Evolutionary conservation across 1,140 invertebrate genomes (phyloP).

Genomic region (Agrypnia vestita): DNA sequence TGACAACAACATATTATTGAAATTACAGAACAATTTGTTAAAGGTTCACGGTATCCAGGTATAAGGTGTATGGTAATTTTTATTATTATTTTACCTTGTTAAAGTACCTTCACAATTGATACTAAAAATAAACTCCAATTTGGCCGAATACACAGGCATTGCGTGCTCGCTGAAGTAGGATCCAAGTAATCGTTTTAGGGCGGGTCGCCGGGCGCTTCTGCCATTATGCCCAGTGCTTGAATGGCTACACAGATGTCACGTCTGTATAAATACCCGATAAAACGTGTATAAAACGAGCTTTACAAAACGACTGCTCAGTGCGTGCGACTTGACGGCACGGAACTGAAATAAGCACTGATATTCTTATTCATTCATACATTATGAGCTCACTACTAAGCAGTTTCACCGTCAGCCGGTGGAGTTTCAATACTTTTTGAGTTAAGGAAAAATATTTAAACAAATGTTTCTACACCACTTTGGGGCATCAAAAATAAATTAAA

Average conservation of each 20-base stretch:
- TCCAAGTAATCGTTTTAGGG: not conserved
- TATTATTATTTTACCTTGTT: not conserved
- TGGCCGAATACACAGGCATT: not conserved
- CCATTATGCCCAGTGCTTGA: not conserved
- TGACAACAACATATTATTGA: too few species aligned
- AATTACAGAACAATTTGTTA: not conserved
- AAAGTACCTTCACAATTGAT: not conserved
- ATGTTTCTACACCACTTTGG: too few species aligned
- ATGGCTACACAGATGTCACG: not conserved
- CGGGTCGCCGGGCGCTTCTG: not conserved
- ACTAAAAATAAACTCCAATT: slow-evolving; percentile 10
- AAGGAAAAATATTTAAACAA: too few species aligned
- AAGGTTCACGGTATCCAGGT: not conserved
- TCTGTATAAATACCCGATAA: slow-evolving; percentile 23
- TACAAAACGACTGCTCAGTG: not conserved
- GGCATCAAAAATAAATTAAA: too few species aligned
- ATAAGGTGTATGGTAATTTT: not conserved
- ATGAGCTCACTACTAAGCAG: too few species aligned
- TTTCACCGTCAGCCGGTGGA: too few species aligned
- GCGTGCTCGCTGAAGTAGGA: not conserved
- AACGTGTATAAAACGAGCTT: not conserved
- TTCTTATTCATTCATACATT: too few species aligned
- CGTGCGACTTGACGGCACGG: too few species aligned
- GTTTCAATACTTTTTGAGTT: too few species aligned
- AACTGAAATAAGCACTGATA: too few species aligned